Evolutionary conservation across 2,797 vertebrate genomes (phyloP), one percentile per base, ranked within the genome.

Genomic region (Hippocampus kuda): DNA sequence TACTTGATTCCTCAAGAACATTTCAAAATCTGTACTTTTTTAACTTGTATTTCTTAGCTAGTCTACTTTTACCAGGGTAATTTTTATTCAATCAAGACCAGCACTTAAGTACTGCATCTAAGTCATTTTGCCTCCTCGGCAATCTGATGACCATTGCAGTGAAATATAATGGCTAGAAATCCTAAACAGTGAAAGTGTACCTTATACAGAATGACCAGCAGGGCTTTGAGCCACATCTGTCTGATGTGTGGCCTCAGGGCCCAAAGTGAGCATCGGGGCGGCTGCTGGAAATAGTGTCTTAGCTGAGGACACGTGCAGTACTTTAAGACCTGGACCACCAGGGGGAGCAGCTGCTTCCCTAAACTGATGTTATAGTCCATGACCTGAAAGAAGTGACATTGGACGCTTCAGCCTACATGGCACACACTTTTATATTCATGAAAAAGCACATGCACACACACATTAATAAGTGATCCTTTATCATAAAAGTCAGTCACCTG

Each of bases 161-260:
- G 49, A 51, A 51, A 51, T 51, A 18, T 51, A 20, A 8, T 51
- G 49, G 2, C 49, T 22, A 22, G 20, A 22, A 57, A 57, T 57
- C 2, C n/a, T 15, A 13, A 12, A 57, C 3, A 15, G 1, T 57
- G 54, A 27, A 61, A 67, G 22, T 66, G 67, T 87, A 99, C 97
- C 94, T 99, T 99, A 77, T 99, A 99, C 22, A 99, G 93, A 73
- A 99, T 96, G 77, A 99, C 97, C 34, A 99, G 94, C 73, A 99
- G 88, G 27, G 95, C 92, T 85, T 96, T 99, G 79, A 99, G 91
- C 97, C 97, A 99, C 94, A 99, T 96, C 88, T 98, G 97, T 69
- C 97, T 90, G 76, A 97, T 98, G 83, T 99, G 95, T 70, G 97
- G 96, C 71, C 83, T 95, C 70, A 99, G 88, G 49, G 94, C 93